These are phyloP conservation scores for Drosophila helvetica DNA, from an alignment of 2,888 invertebrate species.

Conservation along the genomic window DNA sequence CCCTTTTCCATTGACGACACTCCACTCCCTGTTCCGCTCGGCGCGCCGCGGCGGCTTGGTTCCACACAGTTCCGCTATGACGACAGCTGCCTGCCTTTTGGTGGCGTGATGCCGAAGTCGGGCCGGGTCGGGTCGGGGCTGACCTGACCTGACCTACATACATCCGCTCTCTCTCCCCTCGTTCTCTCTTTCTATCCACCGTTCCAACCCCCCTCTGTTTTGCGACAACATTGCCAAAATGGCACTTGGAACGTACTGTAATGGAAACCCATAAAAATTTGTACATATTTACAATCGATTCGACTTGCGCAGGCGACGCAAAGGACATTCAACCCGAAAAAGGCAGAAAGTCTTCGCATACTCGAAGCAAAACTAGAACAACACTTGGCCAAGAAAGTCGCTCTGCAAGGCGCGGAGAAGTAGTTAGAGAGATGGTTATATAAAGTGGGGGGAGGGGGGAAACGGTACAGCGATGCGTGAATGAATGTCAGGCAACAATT, in stretches of 20 bases:
- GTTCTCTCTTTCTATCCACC: not conserved
- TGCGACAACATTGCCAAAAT: constrained; percentile 49
- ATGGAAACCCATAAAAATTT: constrained; percentile 54
- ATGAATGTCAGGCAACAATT: constrained; percentile 16
- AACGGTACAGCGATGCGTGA: constrained; percentile 27
- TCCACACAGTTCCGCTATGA: constrained; percentile 45
- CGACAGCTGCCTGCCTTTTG: constrained; percentile 50
- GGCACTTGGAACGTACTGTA: constrained; percentile 42
- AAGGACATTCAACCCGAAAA: constrained; percentile 67
- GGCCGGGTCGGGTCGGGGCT: not conserved
- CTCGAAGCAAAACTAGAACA: constrained; percentile 11
- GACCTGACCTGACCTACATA: constrained; percentile 69
- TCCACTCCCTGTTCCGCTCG: constrained; percentile 10
- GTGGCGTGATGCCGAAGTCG: constrained; percentile 58
- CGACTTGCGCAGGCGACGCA: constrained; percentile 34
- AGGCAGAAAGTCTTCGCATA: constrained; percentile 9
- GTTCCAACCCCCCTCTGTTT: constrained; percentile 9
- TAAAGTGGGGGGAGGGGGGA: constrained; percentile 5
- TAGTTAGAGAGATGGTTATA: constrained; percentile 32
- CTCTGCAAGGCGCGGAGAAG: not conserved
- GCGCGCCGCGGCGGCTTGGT: not conserved
- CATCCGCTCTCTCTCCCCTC: constrained; percentile 9
- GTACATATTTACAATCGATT: constrained; percentile 61
- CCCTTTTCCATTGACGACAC: not conserved
- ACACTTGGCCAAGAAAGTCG: constrained; percentile 19